A percentile compares a stretch with the other conserved stretches of the same genome.
phyloP scores from a whole-genome alignment of 1,140 invertebrate species.

The Drosophila sucinea region DNA sequence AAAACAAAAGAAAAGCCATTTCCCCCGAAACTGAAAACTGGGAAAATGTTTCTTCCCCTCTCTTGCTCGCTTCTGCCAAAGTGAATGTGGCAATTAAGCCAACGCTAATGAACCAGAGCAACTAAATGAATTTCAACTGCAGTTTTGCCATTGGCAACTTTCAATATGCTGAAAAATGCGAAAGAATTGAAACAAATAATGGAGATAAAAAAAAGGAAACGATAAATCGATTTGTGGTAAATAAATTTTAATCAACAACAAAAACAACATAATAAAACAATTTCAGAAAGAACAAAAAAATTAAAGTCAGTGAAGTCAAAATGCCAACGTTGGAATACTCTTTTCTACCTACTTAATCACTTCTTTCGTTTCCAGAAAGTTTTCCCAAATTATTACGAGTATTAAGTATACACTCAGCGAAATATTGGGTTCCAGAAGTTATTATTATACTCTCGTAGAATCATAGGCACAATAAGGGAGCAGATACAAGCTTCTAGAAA shows the following conservation, averaged over 20 bases:
- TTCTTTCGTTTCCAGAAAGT: too few species aligned
- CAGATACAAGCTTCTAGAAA: too few species aligned
- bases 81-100: constrained; percentile 42
- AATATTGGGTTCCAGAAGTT: too few species aligned
- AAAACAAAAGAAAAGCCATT: constrained; percentile 56
- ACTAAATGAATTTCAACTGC: constrained; percentile 38
- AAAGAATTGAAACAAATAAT: constrained; percentile 22
- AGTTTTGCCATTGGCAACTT: not conserved
- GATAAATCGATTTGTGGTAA: constrained; percentile 12
- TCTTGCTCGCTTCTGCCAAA: not conserved
- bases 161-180: constrained; percentile 18
- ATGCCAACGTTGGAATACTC: too few species aligned
- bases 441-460: too few species aligned
- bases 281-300: constrained; percentile 20
- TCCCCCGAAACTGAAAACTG: constrained; percentile 29
- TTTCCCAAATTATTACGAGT: too few species aligned
- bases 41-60: not conserved
- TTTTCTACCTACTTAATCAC: too few species aligned
- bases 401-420: too few species aligned
- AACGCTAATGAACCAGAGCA: constrained; percentile 47
- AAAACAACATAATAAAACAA: constrained; percentile 28
- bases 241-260: constrained; percentile 21
- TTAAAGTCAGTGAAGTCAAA: constrained; percentile 3
- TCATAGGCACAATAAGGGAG: too few species aligned
- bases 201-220: not conserved